Percentiles rank a stretch among this genome's conserved stretches.
These are phyloP conservation scores for Eidolon helvum DNA, from an alignment of 2,113 vertebrate species.

Conservation along the genomic window DNA sequence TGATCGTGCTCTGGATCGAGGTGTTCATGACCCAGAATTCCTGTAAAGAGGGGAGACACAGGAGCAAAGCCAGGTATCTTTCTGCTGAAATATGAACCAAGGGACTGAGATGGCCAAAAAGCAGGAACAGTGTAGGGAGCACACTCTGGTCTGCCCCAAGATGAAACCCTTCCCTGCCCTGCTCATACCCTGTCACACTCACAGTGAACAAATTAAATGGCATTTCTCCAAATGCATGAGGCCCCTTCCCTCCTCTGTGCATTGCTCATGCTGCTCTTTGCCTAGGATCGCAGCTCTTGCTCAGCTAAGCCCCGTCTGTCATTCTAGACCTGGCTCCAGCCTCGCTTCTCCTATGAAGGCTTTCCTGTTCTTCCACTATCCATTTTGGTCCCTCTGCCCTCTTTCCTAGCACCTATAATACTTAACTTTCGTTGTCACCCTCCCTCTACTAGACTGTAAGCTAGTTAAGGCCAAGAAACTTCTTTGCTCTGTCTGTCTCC, in stretches of 20 bases:
- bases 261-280: background rate
- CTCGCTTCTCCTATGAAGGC: background rate
- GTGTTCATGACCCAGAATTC: slow-evolving; percentile 99
- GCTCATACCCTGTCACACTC: background rate
- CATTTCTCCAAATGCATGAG: rapidly evolving
- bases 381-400: background rate
- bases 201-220: background rate
- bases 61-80: background rate
- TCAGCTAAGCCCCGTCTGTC: background rate
- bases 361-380: background rate
- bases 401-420: background rate
- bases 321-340: background rate
- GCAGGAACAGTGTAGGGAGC: background rate
- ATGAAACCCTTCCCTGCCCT: background rate
- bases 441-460: background rate
- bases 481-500: background rate
- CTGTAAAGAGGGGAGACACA: slow-evolving; percentile 75
- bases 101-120: background rate
- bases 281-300: background rate
- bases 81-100: background rate
- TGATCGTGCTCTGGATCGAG: slow-evolving; percentile 99
- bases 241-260: background rate
- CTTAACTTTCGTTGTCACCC: background rate
- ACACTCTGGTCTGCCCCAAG: rapidly evolving
- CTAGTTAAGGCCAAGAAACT: background rate